Base-by-base conservation (phyloP, 2,888 invertebrate genomes). In the Pyrgus malvae region DNA sequence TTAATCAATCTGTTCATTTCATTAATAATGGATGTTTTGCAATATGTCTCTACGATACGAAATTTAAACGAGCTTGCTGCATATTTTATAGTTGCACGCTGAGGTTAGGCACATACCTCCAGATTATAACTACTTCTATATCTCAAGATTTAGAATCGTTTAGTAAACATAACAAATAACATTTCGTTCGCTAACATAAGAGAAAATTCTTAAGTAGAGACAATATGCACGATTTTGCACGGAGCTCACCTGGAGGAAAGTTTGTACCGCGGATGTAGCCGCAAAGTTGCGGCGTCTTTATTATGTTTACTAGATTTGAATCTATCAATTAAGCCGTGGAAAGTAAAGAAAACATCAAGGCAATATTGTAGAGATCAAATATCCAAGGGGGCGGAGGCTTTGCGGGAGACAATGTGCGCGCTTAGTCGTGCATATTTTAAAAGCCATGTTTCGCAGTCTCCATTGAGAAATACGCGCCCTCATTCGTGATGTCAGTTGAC, bases 391-490 rank as follows among this genome's bases (percentile, higher is more conserved):
- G 58, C 62, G 51, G 62, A 59, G 45, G 66, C 55, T 63, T 59
- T 45, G 67, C 51, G 62, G 60, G 69, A 70, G 72, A 83, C 77
- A 82, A 80, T 81, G 70, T 74, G 70, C 76, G 73, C 77, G 70
- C 75, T 69, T 72, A 80, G 75, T 84, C 84, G 86, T 88, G 83
- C 80, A 83, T 86, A 88, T 84, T 86, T 83, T 84, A 79, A 82
- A 80, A 82, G 79, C 81, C 83, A 83, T 70, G 77, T 88, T 89
- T 87, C 86, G 81, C 78, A 83, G 89, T 77, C 80, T 85, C 80
- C 78, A 82, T 89, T 88, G 86, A 82, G 88, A 85, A 87, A 90
- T 76, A 76, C 74, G 74, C 80, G 89, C 80, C 84, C 86, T 78
- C 86, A 85, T 86, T 88, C 83, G 83, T 84, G 86, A 80, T 83